Evolutionary conservation across 2,888 invertebrate genomes (phyloP), one percentile per base, ranked within the genome.

Genomic region (Platycheirus albimanus): DNA sequence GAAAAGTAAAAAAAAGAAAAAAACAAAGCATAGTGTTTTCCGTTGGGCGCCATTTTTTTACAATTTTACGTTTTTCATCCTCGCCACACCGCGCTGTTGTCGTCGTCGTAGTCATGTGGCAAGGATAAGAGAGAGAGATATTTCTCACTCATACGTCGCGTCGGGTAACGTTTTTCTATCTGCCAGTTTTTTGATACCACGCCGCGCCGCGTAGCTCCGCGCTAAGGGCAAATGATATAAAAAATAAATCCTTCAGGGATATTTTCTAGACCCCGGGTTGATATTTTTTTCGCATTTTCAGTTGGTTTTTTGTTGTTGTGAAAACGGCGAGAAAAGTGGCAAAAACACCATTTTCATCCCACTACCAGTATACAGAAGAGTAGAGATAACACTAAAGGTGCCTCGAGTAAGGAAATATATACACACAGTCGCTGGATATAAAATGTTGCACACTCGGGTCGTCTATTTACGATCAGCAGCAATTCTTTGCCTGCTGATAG

Each of bases 401-500:
- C 61, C 15, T n/a, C 38, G 41, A 52, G 17, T 13, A 52, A 47
- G 56, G 20, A 56, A n/a, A n/a, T 47, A 56, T 11, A 20, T 6
- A 2, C 2, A 17, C 20, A 49, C 38, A 74, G 56, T 58, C 45
- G 41, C 51, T 64, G 83, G 78, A 83, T 72, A 83, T 78, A 83
- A 83, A 83, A 83, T 83, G 83, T 83, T 83, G 83, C 83, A 83
- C 83, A 78, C 83, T 51, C 83, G 83, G 83, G 83, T 78, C 78
- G 83, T 83, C 78, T 83, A 83, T 83, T 83, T 83, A 83, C 83
- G 83, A 83, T 83, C 83, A 83, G 78, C 83, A 78, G 78, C 83
- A 78, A 78, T 83, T 74, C 78, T 83, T 83, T 83, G 83, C 63
- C 52, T 83, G 83, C 83, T 83, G 83, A 83, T 83, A 83, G 83